Evolutionary conservation across 92 coral and sea anemone genomes (phyloP).

Genomic region (Pocillopora meandrina): DNA sequence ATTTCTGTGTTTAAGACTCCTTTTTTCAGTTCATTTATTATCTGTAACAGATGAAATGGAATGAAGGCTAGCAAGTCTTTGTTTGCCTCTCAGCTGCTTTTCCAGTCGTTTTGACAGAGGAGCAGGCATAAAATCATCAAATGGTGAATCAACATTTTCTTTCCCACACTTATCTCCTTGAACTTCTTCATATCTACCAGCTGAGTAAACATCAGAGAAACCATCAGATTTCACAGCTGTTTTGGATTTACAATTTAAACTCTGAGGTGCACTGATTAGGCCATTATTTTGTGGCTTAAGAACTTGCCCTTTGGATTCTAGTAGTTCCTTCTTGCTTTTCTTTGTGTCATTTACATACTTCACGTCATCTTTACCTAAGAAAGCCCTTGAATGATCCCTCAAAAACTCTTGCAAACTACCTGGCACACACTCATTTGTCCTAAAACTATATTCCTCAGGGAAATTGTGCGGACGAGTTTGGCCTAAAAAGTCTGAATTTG

Average conservation of each 20-base stretch:
- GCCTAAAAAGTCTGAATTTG: neutral
- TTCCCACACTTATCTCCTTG: constrained; percentile 1
- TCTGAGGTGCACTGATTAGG: neutral
- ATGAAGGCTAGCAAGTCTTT: constrained; percentile 22
- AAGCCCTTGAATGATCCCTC: neutral
- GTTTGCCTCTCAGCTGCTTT: constrained; percentile 32
- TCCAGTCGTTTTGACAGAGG: constrained; percentile 62
- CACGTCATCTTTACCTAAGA: neutral
- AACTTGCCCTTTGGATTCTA: neutral
- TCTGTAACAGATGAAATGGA: constrained; percentile 25
- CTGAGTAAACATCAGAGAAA: neutral
- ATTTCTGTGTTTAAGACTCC: no score
- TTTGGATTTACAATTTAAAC: neutral
- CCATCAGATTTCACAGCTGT: neutral
- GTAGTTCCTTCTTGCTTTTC: neutral
- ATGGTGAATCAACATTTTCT: constrained; percentile 37
- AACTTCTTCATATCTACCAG: neutral
- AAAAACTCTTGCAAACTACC: constrained; percentile 3
- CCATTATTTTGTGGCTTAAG: neutral
- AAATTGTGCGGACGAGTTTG: neutral
- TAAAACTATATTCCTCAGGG: neutral
- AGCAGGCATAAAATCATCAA: constrained; percentile 46
- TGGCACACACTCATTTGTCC: neutral
- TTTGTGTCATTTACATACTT: neutral
- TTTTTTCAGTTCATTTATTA: neutral